These are phyloP conservation scores for Portevinia maculata DNA, from an alignment of 2,888 invertebrate species.

Conservation along the genomic window DNA sequence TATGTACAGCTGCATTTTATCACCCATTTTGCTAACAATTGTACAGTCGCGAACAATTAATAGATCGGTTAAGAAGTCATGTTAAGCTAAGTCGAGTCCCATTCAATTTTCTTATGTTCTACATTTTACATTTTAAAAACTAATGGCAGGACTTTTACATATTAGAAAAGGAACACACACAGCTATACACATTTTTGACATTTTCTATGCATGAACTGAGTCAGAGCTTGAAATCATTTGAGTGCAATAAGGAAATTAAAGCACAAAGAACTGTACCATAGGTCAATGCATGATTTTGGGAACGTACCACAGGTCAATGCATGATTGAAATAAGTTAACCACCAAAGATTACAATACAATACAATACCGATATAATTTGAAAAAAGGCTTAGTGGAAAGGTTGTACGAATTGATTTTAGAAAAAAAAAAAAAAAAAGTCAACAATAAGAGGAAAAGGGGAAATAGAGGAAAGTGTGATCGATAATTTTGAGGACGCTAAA, in stretches of 20 bases:
- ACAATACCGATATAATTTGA: conserved; percentile 15
- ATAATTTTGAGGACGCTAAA: background rate
- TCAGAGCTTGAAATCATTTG: no score
- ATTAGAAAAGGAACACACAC: no score
- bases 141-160: no score
- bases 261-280: background rate
- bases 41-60: no score
- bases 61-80: no score
- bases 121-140: no score
- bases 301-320: background rate
- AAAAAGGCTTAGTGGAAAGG: conserved; percentile 16
- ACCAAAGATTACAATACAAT: conserved; percentile 13
- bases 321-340: conserved; percentile 10
- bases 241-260: background rate
- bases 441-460: background rate
- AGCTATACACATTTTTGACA: no score
- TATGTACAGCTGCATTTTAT: no score
- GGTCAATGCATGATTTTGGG: background rate
- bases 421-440: no score
- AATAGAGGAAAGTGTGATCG: background rate
- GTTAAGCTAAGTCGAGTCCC: no score
- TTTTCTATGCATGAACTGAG: conserved; percentile 4
- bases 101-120: no score
- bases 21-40: no score
- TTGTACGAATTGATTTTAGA: conserved; percentile 19